Evolutionary conservation across 2,888 invertebrate genomes (phyloP).

Genomic region (Coelopa pilipes): DNA sequence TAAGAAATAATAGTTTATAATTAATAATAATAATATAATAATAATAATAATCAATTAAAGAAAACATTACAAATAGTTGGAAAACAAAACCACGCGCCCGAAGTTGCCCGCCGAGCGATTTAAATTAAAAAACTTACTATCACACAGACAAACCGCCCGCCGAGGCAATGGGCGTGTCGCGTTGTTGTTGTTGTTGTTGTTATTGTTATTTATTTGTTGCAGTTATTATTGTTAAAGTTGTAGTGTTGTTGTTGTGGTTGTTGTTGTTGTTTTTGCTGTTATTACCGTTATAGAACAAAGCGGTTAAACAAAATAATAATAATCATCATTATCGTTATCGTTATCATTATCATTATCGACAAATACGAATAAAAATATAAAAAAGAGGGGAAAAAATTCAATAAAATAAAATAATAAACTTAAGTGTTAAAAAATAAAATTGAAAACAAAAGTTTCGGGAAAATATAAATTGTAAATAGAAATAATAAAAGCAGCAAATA

Average conservation of each 20-base stretch:
- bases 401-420: too few species aligned
- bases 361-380: too few species aligned
- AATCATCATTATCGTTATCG: too few species aligned
- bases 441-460: background rate
- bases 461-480: background rate
- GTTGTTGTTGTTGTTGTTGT: slow-evolving; percentile 19
- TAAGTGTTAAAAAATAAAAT: too few species aligned
- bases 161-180: slow-evolving; percentile 25
- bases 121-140: slow-evolving; percentile 67
- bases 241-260: slow-evolving; percentile 11
- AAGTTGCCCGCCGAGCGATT: slow-evolving; percentile 47
- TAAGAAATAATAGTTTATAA: slow-evolving; percentile 13
- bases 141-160: slow-evolving; percentile 66
- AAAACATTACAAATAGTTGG: background rate
- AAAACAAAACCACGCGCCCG: slow-evolving; percentile 4
- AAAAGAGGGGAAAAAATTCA: too few species aligned
- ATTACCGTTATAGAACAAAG: background rate
- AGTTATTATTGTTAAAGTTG: background rate
- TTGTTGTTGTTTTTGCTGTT: slow-evolving; percentile 24
- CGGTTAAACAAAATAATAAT: background rate
- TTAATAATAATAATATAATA: slow-evolving; percentile 26
- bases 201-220: too few species aligned
- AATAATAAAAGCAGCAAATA: too few species aligned
- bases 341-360: too few species aligned
- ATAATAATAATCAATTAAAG: slow-evolving; percentile 20